Evolutionary conservation across 2,888 invertebrate genomes (phyloP).

Genomic region (Noctua fimbriata): DNA sequence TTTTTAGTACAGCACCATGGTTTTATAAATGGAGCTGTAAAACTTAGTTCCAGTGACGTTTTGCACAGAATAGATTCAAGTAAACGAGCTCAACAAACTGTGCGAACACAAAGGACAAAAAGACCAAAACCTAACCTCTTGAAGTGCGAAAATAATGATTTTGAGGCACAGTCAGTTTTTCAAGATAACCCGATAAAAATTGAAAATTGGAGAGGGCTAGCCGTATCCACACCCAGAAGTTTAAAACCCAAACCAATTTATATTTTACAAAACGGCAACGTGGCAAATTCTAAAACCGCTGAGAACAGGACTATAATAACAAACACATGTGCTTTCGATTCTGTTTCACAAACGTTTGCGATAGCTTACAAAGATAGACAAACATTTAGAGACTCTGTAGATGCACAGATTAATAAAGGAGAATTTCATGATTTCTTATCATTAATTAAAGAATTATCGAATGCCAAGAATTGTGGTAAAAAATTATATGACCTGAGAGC

Average conservation of each 20-base stretch:
- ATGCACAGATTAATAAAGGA: constrained; percentile 26
- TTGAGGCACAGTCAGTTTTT: constrained; percentile 33
- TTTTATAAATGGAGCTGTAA: constrained; percentile 43
- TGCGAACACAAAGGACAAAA: constrained; percentile 19
- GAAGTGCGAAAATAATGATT: constrained; percentile 33
- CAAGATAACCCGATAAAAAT: constrained; percentile 15
- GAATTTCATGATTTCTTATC: constrained; percentile 34
- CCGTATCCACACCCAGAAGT: constrained; percentile 33
- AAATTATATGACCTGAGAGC: constrained; percentile 36
- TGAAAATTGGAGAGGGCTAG: constrained; percentile 38
- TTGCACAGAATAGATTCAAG: constrained; percentile 26
- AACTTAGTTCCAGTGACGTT: constrained; percentile 39
- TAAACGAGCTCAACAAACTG: constrained; percentile 24
- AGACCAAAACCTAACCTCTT: constrained; percentile 5
- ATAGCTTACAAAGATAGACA: constrained; percentile 39
- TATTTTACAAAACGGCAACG: constrained; percentile 45
- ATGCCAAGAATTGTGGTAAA: constrained; percentile 31
- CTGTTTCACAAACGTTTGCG: constrained; percentile 37
- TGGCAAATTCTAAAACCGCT: constrained; percentile 32
- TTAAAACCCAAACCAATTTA: constrained; percentile 34
- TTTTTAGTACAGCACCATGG: constrained; percentile 48
- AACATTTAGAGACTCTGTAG: constrained; percentile 15
- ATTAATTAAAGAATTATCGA: constrained; percentile 39
- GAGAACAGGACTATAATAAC: constrained; percentile 24
- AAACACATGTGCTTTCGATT: constrained; percentile 41